Percentiles rank a stretch among this genome's conserved stretches.
These are phyloP conservation scores for Galeruca laticollis DNA, from an alignment of 2,888 invertebrate species.

Conservation along the genomic window DNA sequence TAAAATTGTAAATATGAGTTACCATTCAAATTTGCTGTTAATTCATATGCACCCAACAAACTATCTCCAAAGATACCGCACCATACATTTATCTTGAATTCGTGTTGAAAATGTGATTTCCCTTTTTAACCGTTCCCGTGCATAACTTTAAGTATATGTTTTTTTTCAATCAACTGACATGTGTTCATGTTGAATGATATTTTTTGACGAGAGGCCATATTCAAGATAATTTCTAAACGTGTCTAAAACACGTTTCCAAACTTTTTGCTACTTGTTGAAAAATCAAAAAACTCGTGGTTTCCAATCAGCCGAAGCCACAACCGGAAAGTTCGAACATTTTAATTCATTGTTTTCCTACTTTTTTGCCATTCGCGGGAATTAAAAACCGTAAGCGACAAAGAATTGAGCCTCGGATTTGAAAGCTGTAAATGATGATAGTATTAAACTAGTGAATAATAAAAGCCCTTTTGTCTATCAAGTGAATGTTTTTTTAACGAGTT, in stretches of 20 bases:
- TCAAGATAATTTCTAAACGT: slow-evolving; percentile 42
- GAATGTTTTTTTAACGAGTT: neutral
- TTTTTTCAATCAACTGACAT: slow-evolving; percentile 42
- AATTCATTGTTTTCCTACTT: slow-evolving; percentile 29
- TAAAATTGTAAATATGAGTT: too few species aligned
- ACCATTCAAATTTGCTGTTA: too few species aligned
- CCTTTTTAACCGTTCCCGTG: too few species aligned
- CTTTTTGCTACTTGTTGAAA: slow-evolving; percentile 37
- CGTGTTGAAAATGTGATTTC: too few species aligned
- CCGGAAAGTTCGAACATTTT: slow-evolving; percentile 41
- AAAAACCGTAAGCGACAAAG: slow-evolving; percentile 40
- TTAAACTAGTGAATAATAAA: neutral
- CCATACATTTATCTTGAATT: too few species aligned
- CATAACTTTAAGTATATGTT: neutral
- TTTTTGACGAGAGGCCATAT: slow-evolving; percentile 31
- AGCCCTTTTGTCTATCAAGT: neutral
- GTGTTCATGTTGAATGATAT: slow-evolving; percentile 37
- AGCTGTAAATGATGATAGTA: slow-evolving; percentile 1
- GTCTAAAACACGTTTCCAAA: slow-evolving; percentile 42
- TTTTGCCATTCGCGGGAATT: slow-evolving; percentile 40
- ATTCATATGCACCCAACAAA: too few species aligned
- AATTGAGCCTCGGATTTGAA: slow-evolving; percentile 11
- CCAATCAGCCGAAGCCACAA: slow-evolving; percentile 41
- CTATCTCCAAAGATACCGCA: too few species aligned
- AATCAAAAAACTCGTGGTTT: slow-evolving; percentile 39